Evolutionary conservation across 53 echinoderm and acorn worm genomes (phyloP), one percentile per base, ranked within the genome.

Genomic region (Apostichopus leukothele): DNA sequence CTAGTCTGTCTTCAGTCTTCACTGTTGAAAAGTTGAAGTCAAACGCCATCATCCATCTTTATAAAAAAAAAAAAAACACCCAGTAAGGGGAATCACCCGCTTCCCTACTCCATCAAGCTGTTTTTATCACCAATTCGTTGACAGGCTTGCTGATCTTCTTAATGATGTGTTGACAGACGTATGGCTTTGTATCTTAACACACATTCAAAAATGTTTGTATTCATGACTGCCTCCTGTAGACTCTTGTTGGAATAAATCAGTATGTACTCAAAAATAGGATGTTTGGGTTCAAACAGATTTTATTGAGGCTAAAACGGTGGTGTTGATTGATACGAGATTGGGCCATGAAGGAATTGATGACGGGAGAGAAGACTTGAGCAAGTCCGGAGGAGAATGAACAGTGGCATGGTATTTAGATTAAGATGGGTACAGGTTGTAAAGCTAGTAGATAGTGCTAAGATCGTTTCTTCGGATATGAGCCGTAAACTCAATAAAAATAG

Each of bases 131-230:
- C 71, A 71, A 71, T 71, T 6, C 16, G 20, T 57, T 54, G 81
- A 55, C 55, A 81, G 81, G 39, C 21, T 59, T 18, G 53, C 71
- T n/a, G 18, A n/a, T 19, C 21, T 6, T 18, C 71, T 71, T 81
- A 81, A 81, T 59, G 81, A 81, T 81, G 54, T 81, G 81, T 81
- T 81, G 81, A 81, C 81, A 81, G 81, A 81, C 81, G 20, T 81
- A 55, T 10, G 23, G 81, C 55, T 76, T 0, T 81, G 59, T 71
- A 71, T 71, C 21, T 71, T 71, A 16, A 16, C 16, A 13, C 71
- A 71, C 71, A 14, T 19, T 19, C 14, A n/a, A 18, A 71, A 71
- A 71, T 71, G 71, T 71, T 71, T 71, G 71, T 71, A 71, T 71
- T 71, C 71, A 14, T 71, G 71, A 71, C 71, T 71, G 71, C 18